phyloP scores from a whole-genome alignment of 2,113 vertebrate genomes.

The Poicephalus meyeri region DNA sequence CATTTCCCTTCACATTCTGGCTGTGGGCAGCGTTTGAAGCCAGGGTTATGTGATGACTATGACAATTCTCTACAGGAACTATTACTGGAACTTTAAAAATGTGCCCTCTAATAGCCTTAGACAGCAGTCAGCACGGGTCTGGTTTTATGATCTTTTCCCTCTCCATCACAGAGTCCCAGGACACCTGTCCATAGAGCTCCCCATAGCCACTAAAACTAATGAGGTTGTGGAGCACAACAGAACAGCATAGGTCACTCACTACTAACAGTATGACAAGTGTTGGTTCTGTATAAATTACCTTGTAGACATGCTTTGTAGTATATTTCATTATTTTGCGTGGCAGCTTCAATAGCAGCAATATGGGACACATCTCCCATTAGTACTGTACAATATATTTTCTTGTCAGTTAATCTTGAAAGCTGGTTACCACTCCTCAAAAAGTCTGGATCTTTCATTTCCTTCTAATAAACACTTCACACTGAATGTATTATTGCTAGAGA shows the following conservation, averaged over 20 bases:
- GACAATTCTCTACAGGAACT: conserved; percentile 31
- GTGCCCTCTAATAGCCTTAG: conserved; percentile 40
- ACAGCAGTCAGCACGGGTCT: conserved; percentile 56
- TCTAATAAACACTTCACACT: conserved; percentile 65
- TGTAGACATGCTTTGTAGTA: conserved; percentile 60
- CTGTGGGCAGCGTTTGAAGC: neutral
- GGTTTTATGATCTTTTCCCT: conserved; percentile 43
- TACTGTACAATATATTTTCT: conserved; percentile 57
- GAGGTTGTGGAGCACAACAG: conserved; percentile 37
- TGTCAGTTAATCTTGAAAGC: conserved; percentile 70
- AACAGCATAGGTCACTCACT: conserved; percentile 48
- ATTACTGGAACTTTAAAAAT: conserved; percentile 46
- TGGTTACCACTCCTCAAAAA: conserved; percentile 25
- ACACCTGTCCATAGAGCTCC: conserved; percentile 56
- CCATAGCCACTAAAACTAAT: conserved; percentile 57
- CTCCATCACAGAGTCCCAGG: conserved; percentile 47
- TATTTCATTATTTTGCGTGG: conserved; percentile 63
- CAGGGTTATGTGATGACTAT: neutral
- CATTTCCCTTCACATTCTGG: neutral
- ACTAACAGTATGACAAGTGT: conserved; percentile 38
- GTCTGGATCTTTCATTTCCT: conserved; percentile 57
- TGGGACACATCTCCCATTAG: conserved; percentile 56
- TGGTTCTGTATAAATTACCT: conserved; percentile 50
- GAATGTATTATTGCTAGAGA: conserved; percentile 36
- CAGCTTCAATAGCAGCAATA: conserved; percentile 36